phyloP scores from a whole-genome alignment of 2,113 vertebrate species.

The Colinus virginianus region DNA sequence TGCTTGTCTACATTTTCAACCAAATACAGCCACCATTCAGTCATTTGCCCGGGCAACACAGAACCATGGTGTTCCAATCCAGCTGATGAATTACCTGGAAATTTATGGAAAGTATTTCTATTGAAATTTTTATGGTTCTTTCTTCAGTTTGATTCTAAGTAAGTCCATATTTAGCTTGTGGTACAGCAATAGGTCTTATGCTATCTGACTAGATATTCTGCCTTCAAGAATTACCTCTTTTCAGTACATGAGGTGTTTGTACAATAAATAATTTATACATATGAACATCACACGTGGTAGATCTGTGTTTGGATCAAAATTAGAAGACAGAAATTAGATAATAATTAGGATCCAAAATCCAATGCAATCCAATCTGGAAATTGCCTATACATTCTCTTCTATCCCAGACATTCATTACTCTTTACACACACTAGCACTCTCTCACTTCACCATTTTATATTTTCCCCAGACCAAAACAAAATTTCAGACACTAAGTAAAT shows the following conservation, averaged over 20 bases:
- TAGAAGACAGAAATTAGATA: not conserved
- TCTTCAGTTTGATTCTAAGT: not conserved
- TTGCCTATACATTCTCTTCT: not conserved
- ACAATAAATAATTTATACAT: not conserved
- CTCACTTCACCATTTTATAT: not conserved
- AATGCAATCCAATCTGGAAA: not conserved
- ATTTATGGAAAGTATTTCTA: not conserved
- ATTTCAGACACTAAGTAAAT: not conserved
- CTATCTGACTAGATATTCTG: not conserved
- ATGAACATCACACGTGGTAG: not conserved
- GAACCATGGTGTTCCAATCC: not conserved
- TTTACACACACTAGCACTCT: not conserved
- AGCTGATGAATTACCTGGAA: not conserved
- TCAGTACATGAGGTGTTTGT: not conserved
- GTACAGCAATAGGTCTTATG: not conserved
- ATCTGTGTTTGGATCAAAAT: not conserved
- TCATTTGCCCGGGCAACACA: not conserved
- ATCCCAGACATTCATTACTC: not conserved
- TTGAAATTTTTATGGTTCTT: not conserved
- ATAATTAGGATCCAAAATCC: not conserved
- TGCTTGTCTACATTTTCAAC: not conserved
- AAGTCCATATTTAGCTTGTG: not conserved
- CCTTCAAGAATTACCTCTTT: not conserved
- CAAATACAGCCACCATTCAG: not conserved
- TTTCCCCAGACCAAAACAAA: not conserved